phyloP scores from a whole-genome alignment of 2,888 invertebrate genomes.

The Lumbricus terrestris region DNA sequence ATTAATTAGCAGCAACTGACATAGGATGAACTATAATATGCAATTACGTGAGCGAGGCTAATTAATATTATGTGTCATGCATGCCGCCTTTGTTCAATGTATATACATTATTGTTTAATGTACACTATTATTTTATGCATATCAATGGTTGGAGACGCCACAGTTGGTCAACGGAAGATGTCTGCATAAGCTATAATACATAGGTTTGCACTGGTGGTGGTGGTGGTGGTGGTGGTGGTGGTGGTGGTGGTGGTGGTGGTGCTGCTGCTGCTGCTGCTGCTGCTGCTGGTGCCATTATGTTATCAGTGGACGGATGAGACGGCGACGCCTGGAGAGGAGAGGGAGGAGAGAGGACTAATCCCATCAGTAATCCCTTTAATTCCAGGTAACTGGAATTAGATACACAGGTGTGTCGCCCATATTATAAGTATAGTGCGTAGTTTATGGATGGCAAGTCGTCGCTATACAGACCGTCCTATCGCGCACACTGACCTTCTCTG shows the following conservation, averaged over 20 bases:
- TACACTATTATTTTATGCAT: not conserved
- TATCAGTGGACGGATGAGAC: not conserved
- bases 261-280: too few species aligned
- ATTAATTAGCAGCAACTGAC: not conserved
- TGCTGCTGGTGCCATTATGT: not conserved
- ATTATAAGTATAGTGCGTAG: not conserved
- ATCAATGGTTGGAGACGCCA: not conserved
- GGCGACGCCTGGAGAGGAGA: not conserved
- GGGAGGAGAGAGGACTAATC: not conserved
- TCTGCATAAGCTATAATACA: too few species aligned
- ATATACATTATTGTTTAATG: too few species aligned
- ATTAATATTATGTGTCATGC: too few species aligned
- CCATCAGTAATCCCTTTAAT: not conserved
- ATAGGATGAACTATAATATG: not conserved
- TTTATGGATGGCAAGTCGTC: not conserved
- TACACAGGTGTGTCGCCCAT: not conserved
- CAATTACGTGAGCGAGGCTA: too few species aligned
- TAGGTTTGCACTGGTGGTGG: too few species aligned
- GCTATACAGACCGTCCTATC: not conserved
- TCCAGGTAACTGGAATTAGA: not conserved
- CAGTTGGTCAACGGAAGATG: not conserved
- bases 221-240: not conserved
- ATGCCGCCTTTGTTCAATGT: too few species aligned
- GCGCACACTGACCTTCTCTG: too few species aligned
- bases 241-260: too few species aligned